Evolutionary conservation across 2,888 invertebrate genomes (phyloP).

Genomic region (Bimastos eiseni): DNA sequence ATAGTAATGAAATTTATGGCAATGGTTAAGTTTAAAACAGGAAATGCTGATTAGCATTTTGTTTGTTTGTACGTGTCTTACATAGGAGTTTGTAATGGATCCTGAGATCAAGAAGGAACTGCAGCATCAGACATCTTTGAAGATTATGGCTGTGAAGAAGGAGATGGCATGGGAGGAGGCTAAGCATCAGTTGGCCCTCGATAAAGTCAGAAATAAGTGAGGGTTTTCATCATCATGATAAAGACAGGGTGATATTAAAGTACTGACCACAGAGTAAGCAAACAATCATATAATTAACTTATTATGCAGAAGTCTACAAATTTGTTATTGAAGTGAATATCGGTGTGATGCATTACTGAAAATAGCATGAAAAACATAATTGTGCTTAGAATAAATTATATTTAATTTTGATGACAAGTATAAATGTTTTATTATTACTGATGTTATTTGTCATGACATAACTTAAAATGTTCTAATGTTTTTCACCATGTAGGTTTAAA

Average conservation of each 20-base stretch:
- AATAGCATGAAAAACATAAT: too few relatives aligned
- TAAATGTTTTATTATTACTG: background rate
- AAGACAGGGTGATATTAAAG: background rate
- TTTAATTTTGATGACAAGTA: too few relatives aligned
- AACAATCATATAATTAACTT: too few relatives aligned
- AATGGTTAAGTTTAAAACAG: background rate
- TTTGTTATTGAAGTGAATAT: too few relatives aligned
- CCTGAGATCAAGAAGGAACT: conserved; percentile 59
- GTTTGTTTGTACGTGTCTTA: background rate
- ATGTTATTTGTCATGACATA: background rate
- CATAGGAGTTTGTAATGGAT: conserved; percentile 62
- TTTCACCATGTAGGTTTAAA: conserved; percentile 53
- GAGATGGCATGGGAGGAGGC: conserved; percentile 62
- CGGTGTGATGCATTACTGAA: too few relatives aligned
- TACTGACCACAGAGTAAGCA: too few relatives aligned
- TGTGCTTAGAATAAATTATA: too few relatives aligned
- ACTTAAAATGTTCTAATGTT: background rate
- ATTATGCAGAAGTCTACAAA: too few relatives aligned
- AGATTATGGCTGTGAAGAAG: conserved; percentile 55
- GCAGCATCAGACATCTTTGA: conserved; percentile 54
- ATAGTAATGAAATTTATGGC: too few relatives aligned
- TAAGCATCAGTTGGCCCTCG: conserved; percentile 57
- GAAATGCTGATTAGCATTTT: background rate
- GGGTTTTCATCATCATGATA: background rate
- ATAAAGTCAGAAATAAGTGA: conserved; percentile 58